A percentile compares a stretch with the other conserved stretches of the same genome.
Evolutionary conservation across 2,797 vertebrate species (phyloP).

Genomic region (Characodon lateralis): DNA sequence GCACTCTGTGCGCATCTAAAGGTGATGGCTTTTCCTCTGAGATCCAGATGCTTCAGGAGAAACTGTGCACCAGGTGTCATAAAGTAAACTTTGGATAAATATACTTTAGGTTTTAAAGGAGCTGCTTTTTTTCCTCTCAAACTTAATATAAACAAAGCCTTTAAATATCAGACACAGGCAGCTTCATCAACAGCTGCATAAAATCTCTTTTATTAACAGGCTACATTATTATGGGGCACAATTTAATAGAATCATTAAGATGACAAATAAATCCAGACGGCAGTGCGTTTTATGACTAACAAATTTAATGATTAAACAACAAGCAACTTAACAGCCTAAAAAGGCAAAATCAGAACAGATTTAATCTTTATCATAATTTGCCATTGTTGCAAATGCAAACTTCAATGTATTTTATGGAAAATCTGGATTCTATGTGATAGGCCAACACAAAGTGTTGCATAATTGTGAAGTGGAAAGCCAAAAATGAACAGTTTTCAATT

Average conservation of each 20-base stretch:
- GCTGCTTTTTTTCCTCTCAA: not conserved
- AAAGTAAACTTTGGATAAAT: not conserved
- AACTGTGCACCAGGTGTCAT: not conserved
- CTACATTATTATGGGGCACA: conserved; percentile 17
- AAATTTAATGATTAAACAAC: not conserved
- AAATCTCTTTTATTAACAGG: conserved; percentile 32
- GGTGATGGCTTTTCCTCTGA: not conserved
- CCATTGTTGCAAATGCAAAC: not conserved
- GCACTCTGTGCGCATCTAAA: not conserved
- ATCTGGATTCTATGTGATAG: not conserved
- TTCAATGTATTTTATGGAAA: not conserved
- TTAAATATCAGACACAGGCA: conserved; percentile 3
- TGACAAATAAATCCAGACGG: conserved; percentile 39
- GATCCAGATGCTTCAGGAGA: not conserved
- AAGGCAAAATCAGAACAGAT: not conserved
- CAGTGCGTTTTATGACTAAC: not conserved
- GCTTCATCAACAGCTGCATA: conserved; percentile 19
- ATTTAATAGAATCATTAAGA: conserved; percentile 34
- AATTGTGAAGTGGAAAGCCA: not conserved
- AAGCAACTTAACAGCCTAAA: not conserved
- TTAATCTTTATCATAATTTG: not conserved
- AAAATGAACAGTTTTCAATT: not conserved
- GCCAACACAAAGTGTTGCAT: not conserved
- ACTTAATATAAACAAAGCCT: not conserved
- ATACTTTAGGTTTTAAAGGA: conserved; percentile 6